Percentiles rank a stretch among this genome's conserved stretches.
phyloP scores from a whole-genome alignment of 30 jellyfish, hydroid and myxozoan species.

The Cassiopea andromeda region DNA sequence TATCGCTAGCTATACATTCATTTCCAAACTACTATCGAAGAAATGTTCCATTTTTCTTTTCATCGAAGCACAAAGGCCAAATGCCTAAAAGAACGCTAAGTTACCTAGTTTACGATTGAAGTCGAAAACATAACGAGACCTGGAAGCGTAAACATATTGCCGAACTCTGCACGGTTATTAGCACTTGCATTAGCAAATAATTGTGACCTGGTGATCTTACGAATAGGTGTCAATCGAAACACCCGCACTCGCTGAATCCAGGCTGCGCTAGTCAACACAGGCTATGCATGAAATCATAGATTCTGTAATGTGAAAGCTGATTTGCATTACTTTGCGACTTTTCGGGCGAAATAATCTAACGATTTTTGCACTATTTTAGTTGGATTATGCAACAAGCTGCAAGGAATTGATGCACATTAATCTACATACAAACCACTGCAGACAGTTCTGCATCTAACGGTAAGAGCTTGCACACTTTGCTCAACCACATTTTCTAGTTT shows the following conservation, averaged over 20 bases:
- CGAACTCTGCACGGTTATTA: constrained; percentile 47
- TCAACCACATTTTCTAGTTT: background rate
- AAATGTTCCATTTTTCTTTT: too few relatives aligned
- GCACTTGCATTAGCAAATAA: constrained; percentile 40
- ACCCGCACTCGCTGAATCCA: constrained; percentile 69
- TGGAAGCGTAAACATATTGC: constrained; percentile 7
- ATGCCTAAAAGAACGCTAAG: background rate
- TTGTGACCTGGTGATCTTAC: constrained; percentile 72
- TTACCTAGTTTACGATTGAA: constrained; percentile 10
- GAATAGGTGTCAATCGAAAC: constrained; percentile 50
- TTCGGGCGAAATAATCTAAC: background rate
- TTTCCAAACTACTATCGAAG: too few relatives aligned
- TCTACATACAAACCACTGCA: background rate
- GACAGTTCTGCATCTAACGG: background rate
- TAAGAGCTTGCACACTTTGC: background rate
- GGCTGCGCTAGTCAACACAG: constrained; percentile 55
- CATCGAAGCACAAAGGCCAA: background rate
- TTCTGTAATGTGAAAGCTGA: constrained; percentile 54
- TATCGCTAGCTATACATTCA: too few relatives aligned
- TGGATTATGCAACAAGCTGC: background rate
- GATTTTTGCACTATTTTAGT: background rate
- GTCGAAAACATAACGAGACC: constrained; percentile 5
- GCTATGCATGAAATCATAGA: constrained; percentile 65
- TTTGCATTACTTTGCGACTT: constrained; percentile 5
- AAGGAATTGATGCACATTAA: background rate